Conservation (phyloP, 1,140 invertebrate species). For the Eupristina koningsbergeri region DNA sequence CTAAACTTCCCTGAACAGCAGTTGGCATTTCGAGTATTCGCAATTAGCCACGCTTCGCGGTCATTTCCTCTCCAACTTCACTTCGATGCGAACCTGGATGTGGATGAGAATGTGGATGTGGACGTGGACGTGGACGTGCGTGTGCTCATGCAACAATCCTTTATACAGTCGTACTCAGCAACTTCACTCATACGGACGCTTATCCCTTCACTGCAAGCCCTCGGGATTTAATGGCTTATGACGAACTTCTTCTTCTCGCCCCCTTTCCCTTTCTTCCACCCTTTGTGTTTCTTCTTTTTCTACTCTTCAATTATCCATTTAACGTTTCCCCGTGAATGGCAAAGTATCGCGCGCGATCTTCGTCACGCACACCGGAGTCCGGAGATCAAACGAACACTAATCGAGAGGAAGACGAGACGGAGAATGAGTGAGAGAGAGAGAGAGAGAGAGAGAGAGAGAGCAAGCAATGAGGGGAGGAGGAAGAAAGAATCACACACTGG, state of each 20-base stretch:
- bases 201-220: constrained; percentile 26
- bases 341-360: constrained; percentile 34
- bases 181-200: constrained; percentile 12
- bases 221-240: constrained; percentile 38
- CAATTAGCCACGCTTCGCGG: constrained; percentile 48
- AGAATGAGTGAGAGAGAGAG: too few relatives aligned
- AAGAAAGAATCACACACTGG: too few relatives aligned
- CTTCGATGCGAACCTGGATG: too few relatives aligned
- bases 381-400: background rate
- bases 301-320: constrained; percentile 48
- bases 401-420: background rate
- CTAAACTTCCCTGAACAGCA: background rate
- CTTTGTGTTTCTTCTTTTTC: background rate
- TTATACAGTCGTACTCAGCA: too few relatives aligned
- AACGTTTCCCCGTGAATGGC: constrained; percentile 49
- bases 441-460: background rate
- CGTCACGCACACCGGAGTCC: constrained; percentile 14
- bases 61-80: constrained; percentile 35
- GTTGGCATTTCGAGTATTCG: constrained; percentile 44
- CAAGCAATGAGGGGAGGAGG: too few relatives aligned
- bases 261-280: background rate
- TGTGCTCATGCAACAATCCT: background rate
- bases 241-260: background rate
- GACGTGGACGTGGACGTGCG: background rate
- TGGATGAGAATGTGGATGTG: background rate